Base-by-base conservation (phyloP, 2,797 vertebrate species). In the Capromys pilorides region DNA sequence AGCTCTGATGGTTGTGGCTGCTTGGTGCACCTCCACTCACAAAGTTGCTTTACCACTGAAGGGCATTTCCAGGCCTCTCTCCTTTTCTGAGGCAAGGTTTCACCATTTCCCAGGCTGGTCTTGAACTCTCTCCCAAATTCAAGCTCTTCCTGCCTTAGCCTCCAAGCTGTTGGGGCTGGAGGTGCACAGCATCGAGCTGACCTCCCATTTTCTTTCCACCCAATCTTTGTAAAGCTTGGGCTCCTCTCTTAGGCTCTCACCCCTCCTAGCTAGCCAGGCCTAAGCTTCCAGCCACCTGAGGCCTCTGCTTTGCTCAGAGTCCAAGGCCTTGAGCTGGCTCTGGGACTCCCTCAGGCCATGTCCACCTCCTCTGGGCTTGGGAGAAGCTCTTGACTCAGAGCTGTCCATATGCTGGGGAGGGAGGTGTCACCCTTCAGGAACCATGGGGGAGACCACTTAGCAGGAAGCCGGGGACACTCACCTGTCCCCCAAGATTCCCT, bases 401-500 rank as follows among this genome's bases (percentile, higher is more conserved):
- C 26, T 28, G 14, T 49, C 73, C 9, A 16, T 31, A 16, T 31
- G 41, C 73, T 49, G 41, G 26, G 71, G 13, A 77, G 12, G 41
- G 10, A 49, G 41, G 41, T 8, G 26, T 77, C 26, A 31, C 1
- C 41, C 14, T 77, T 75, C 2, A 12, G 71, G 36, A 9, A 24
- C 36, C 18, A 39, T 19, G 7, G 4, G 36, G 66, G 9, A 71
- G 69, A 9, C 22, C n/a, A 71, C n/a, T 22, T 39, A 45, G 22
- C 71, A 75, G 71, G 71, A 73, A 73, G 4, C 5, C 5, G 2
- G 11, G 1, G 5, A 77, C 80, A 97, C 97, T 6, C 96, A 98
- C 98, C 98, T 98, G 95, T 90, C 91, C 94, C 85, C 54, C 86
- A 86, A 97, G 92, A 82, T 79, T 88, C 69, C 69, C 94, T 61